These are phyloP conservation scores for Calcarius ornatus DNA, from an alignment of 2,113 vertebrate genomes.

Conservation along the genomic window DNA sequence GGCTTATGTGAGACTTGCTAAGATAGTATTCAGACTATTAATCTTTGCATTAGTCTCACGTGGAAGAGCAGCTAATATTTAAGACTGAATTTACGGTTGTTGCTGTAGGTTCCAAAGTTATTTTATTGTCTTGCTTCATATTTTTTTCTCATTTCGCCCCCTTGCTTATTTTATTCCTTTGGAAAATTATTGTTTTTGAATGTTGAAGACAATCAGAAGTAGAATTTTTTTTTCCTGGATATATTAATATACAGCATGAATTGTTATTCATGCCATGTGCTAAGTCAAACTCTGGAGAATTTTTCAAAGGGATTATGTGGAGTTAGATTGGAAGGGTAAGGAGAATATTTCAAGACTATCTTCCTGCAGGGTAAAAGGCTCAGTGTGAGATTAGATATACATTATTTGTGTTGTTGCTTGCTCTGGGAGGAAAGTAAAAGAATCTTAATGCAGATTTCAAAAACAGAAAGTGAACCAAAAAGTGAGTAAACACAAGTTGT, in stretches of 20 bases:
- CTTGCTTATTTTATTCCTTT: not conserved
- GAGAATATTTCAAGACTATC: not conserved
- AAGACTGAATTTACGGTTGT: not conserved
- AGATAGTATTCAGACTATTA: not conserved
- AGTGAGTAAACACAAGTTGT: not conserved
- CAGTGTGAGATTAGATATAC: not conserved
- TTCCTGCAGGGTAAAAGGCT: not conserved
- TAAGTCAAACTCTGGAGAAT: not conserved
- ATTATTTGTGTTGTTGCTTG: not conserved
- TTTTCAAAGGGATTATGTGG: not conserved
- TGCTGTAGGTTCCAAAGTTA: not conserved
- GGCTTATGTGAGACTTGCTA: not conserved
- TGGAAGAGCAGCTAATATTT: not conserved
- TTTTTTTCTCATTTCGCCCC: not conserved
- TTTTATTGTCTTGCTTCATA: not conserved
- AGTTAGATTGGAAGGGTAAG: not conserved
- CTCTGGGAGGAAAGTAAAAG: not conserved
- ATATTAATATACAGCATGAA: not conserved
- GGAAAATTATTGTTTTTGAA: not conserved
- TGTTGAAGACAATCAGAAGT: not conserved
- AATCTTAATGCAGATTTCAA: not conserved
- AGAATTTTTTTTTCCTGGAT: not conserved
- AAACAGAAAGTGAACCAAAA: not conserved
- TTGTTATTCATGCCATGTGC: not conserved
- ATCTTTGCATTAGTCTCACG: not conserved